Conservation (phyloP, 2,888 invertebrate species). For the Galerucella pusilla region DNA sequence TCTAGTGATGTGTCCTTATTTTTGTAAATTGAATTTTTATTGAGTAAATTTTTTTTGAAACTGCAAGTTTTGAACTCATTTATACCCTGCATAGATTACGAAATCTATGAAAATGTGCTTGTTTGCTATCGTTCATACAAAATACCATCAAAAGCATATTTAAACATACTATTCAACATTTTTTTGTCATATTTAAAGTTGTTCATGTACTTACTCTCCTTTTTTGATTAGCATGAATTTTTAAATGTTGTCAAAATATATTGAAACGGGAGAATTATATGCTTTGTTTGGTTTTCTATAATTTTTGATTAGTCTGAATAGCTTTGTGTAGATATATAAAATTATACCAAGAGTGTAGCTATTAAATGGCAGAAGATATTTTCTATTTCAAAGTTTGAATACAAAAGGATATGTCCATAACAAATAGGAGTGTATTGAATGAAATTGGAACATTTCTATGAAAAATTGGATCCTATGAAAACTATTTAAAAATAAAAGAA, state of each 20-base stretch:
- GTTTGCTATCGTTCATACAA: slow-evolving; percentile 16
- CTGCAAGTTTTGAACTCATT: slow-evolving; percentile 59
- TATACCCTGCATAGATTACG: slow-evolving; percentile 60
- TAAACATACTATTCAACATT: neutral
- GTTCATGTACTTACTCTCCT: neutral
- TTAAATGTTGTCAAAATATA: neutral
- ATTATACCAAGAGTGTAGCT: neutral
- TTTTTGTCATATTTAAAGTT: neutral
- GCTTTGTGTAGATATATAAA: too few species aligned
- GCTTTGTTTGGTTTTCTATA: neutral
- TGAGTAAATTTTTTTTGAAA: slow-evolving; percentile 55
- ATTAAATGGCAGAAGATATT: slow-evolving; percentile 4
- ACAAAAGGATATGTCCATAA: too few species aligned
- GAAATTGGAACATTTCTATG: too few species aligned
- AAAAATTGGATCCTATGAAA: too few species aligned
- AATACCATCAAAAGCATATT: neutral
- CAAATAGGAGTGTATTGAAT: too few species aligned
- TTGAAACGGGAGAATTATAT: neutral
- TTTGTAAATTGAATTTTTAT: slow-evolving; percentile 55
- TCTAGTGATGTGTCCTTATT: slow-evolving; percentile 64
- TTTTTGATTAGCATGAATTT: neutral
- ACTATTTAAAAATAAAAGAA: too few species aligned
- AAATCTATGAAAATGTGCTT: slow-evolving; percentile 34
- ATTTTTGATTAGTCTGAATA: too few species aligned
- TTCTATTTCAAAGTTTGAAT: neutral